These are phyloP conservation scores for Alentia gelatinosa DNA, from an alignment of 2,888 invertebrate species.

Conservation along the genomic window DNA sequence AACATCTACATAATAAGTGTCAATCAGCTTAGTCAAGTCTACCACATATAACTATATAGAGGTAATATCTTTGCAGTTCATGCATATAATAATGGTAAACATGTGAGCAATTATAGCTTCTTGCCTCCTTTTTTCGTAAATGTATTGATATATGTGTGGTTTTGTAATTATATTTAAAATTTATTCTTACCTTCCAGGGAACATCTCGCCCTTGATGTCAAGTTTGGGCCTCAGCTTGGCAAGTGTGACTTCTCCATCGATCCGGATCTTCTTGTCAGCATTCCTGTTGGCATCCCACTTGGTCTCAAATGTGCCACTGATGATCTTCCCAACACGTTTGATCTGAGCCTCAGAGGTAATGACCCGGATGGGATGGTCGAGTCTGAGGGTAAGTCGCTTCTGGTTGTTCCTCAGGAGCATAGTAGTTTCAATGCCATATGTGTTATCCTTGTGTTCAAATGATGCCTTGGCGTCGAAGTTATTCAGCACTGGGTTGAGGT, in stretches of 20 bases:
- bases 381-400: constrained; percentile 26
- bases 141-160: too few species aligned
- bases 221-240: constrained; percentile 55
- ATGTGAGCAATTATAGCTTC: too few species aligned
- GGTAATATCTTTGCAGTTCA: too few species aligned
- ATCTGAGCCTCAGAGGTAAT: constrained; percentile 16
- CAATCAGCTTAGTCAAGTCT: too few species aligned
- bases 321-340: neutral
- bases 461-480: constrained; percentile 58
- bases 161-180: too few species aligned
- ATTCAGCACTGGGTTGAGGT: constrained; percentile 62
- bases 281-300: constrained; percentile 58
- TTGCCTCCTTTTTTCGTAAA: too few species aligned
- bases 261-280: constrained; percentile 40
- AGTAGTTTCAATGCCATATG: constrained; percentile 54
- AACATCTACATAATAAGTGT: too few species aligned
- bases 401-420: constrained; percentile 51
- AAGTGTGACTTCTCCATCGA: constrained; percentile 56
- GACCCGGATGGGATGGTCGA: constrained; percentile 39
- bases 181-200: constrained; percentile 14
- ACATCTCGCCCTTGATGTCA: constrained; percentile 53
- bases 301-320: constrained; percentile 35
- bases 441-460: constrained; percentile 7
- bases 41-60: too few species aligned
- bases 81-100: too few species aligned